A percentile compares a stretch with the other conserved stretches of the same genome.
Conservation (phyloP, 2,888 invertebrate genomes). For the Epinotia nisella region DNA sequence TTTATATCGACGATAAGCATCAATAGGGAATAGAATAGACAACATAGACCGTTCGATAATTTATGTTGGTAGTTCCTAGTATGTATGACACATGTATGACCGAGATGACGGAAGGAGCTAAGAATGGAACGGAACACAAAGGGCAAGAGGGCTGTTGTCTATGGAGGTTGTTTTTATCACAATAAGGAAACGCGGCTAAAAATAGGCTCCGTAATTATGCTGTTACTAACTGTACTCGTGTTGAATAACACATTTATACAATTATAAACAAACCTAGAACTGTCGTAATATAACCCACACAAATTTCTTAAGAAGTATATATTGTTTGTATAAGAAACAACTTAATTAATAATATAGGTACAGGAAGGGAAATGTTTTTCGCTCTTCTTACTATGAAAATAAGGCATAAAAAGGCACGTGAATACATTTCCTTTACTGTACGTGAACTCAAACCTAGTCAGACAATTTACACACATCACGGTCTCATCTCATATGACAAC, state of each 20-base stretch:
- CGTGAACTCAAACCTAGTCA: too few species aligned
- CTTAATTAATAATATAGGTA: too few species aligned
- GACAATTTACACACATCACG: too few species aligned
- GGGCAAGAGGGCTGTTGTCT: not conserved
- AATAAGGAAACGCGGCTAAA: slow-evolving; percentile 17
- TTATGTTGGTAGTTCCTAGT: not conserved
- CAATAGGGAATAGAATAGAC: not conserved
- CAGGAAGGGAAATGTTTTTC: too few species aligned
- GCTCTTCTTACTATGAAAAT: too few species aligned
- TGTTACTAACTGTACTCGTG: not conserved
- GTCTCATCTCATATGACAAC: too few species aligned
- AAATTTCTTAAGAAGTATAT: too few species aligned
- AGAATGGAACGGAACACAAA: not conserved
- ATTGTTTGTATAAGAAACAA: too few species aligned
- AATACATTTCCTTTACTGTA: too few species aligned
- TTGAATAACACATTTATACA: not conserved
- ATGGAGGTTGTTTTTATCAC: slow-evolving; percentile 15
- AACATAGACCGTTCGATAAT: not conserved
- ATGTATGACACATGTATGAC: slow-evolving; percentile 3
- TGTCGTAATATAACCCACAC: too few species aligned
- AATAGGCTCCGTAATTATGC: not conserved
- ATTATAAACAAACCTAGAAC: too few species aligned
- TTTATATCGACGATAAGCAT: not conserved
- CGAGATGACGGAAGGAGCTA: slow-evolving; percentile 6
- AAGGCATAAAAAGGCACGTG: too few species aligned